Evolutionary conservation across 2,888 invertebrate genomes (phyloP).

Genomic region (Caenorhabditis sp.): DNA sequence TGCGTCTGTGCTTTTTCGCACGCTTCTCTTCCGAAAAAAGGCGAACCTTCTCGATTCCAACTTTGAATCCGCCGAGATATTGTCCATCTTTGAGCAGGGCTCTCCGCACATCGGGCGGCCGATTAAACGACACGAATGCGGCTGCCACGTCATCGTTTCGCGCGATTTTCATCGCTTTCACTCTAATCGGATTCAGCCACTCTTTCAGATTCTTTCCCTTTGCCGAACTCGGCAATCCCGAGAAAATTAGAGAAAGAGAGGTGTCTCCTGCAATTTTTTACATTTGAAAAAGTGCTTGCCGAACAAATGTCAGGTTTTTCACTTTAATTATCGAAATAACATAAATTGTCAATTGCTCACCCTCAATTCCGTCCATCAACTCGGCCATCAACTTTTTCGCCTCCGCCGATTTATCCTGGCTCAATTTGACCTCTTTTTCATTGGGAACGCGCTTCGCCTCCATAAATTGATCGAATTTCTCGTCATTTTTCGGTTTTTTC

Average conservation of each 20-base stretch:
- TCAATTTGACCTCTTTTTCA: conserved; percentile 64
- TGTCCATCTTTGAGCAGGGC: conserved; percentile 67
- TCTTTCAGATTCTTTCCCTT: conserved; percentile 75
- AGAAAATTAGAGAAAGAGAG: conserved; percentile 69
- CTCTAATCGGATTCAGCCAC: conserved; percentile 76
- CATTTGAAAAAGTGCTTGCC: too few relatives aligned
- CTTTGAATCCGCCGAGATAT: conserved; percentile 76
- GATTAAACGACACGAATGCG: conserved; percentile 72
- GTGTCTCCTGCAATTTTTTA: conserved; percentile 70
- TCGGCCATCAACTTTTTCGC: conserved; percentile 57
- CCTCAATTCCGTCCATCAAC: conserved; percentile 67
- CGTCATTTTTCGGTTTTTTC: conserved; percentile 82
- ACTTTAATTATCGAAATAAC: not conserved
- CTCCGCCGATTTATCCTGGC: conserved; percentile 72
- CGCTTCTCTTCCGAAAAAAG: not conserved
- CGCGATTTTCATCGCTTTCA: conserved; percentile 68
- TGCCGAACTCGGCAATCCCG: conserved; percentile 71
- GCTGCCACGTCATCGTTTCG: conserved; percentile 59
- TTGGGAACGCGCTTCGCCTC: conserved; percentile 85
- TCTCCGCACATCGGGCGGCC: conserved; percentile 70
- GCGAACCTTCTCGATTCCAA: conserved; percentile 50
- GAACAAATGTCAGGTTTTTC: not conserved
- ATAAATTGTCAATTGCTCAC: conserved; percentile 28
- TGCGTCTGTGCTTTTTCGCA: too few relatives aligned
- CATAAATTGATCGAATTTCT: conserved; percentile 91